Evolutionary conservation across 2,113 vertebrate species (phyloP).

Genomic region (Prionailurus viverrinus): DNA sequence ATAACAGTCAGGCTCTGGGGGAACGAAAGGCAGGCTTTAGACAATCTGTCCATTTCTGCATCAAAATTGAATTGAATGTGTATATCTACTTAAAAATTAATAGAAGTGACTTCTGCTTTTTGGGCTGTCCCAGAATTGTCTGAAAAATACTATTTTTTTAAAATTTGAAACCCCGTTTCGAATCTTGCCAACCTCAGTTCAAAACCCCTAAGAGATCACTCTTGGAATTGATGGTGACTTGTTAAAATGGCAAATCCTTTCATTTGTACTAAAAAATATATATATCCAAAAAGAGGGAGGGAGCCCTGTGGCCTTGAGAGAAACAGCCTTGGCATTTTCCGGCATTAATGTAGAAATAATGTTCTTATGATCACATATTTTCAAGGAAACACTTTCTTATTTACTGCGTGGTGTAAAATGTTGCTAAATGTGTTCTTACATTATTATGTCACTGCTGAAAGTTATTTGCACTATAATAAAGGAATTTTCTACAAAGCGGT

Average conservation of each 20-base stretch:
- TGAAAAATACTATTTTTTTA: slow-evolving; percentile 74
- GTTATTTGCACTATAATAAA: slow-evolving; percentile 87
- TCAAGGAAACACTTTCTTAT: slow-evolving; percentile 86
- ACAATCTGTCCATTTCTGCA: slow-evolving; percentile 78
- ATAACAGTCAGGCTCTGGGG: slow-evolving; percentile 72
- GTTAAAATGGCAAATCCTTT: slow-evolving; percentile 58
- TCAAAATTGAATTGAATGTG: slow-evolving; percentile 68
- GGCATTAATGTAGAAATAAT: slow-evolving; percentile 77
- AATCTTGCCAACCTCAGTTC: slow-evolving; percentile 53
- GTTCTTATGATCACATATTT: slow-evolving; percentile 82
- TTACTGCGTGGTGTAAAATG: slow-evolving; percentile 84
- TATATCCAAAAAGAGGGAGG: slow-evolving; percentile 51
- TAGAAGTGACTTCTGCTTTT: slow-evolving; percentile 68
- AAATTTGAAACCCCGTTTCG: slow-evolving; percentile 73
- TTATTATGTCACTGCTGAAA: slow-evolving; percentile 85
- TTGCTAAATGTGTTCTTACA: slow-evolving; percentile 85
- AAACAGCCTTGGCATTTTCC: slow-evolving; percentile 79
- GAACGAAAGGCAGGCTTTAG: slow-evolving; percentile 72
- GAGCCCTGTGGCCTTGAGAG: slow-evolving; percentile 77
- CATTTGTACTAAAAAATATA: slow-evolving; percentile 66
- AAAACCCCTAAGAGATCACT: slow-evolving; percentile 48
- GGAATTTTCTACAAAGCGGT: slow-evolving; percentile 85
- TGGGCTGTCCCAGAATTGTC: slow-evolving; percentile 68
- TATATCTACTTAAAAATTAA: slow-evolving; percentile 48
- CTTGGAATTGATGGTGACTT: slow-evolving; percentile 59